Evolutionary conservation across 2,888 invertebrate genomes (phyloP), one percentile per base, ranked within the genome.

Genomic region (Sarcophaga variegata): DNA sequence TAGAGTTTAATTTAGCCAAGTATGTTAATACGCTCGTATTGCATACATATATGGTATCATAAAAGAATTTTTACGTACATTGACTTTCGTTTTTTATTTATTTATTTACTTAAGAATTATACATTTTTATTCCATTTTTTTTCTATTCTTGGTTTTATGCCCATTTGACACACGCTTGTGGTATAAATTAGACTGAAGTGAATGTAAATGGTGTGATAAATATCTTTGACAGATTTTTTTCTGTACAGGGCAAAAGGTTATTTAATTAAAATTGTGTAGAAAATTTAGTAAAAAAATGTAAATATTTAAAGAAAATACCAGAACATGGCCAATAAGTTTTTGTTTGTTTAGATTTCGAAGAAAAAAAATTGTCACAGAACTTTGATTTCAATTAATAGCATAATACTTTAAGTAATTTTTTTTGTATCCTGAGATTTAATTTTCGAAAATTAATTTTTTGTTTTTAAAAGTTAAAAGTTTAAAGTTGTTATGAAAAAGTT

Each of bases 131-230:
- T 54, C 0, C 12, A 27, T 20, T 20, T 78, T 54, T 54, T 77
- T 59, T 64, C 14, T 37, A 27, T 20, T 62, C 45, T 27, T 67
- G 4, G 8, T 22, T 63, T 60, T 78, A 47, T 79, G 75, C 54
- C 54, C 86, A 78, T 74, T 81, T 81, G 84, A 84, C 87, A 87
- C 87, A 79, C 78, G 86, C 78, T 81, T 81, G 81, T 81, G 81
- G 81, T 78, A 79, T 87, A 84, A 81, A 87, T 87, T 78, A 76
- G 87, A 71, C 71, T 76, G 75, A 84, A 84, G 78, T 79, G 87
- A 87, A 87, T 87, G 84, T 84, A 79, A 87, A 81, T 78, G 67
- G 83, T 81, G 71, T 81, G 83, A 87, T 75, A 83, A 87, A 83
- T 83, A 83, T 83, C 78, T 78, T 60, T 74, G 27, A 45, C 54